Conservation (phyloP, 2,797 vertebrate species). For the Manis crassicaudata region DNA sequence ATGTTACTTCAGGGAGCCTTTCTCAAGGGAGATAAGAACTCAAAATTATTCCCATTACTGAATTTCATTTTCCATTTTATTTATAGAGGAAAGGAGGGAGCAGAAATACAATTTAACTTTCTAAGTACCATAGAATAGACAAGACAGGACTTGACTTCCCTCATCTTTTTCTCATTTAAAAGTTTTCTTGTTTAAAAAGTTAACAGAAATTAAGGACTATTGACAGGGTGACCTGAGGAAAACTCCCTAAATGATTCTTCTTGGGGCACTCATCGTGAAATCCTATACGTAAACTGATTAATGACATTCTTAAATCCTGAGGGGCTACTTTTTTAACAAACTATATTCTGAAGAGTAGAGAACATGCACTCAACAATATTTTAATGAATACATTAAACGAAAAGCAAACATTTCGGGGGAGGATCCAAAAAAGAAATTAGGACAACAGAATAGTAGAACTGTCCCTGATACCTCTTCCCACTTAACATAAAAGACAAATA, state of each 20-base stretch:
- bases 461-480: not conserved
- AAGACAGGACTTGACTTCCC: conserved; percentile 6
- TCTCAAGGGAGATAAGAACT: not conserved
- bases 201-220: conserved; percentile 40
- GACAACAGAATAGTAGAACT: conserved; percentile 42
- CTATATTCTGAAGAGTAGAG: conserved; percentile 16
- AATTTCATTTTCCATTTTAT: not conserved
- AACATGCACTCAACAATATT: conserved; percentile 20
- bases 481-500: conserved; percentile 39
- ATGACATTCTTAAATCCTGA: not conserved
- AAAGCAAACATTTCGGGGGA: not conserved
- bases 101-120: not conserved
- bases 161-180: not conserved
- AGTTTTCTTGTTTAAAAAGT: conserved; percentile 31
- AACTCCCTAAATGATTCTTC: not conserved
- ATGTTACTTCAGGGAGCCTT: not conserved
- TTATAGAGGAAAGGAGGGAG: not conserved
- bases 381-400: conserved; percentile 37
- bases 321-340: not conserved
- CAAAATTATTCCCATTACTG: not conserved
- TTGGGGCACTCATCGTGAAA: not conserved
- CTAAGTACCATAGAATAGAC: not conserved
- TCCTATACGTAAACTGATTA: not conserved
- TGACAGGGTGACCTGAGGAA: conserved; percentile 1
- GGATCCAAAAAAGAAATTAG: conserved; percentile 50